Conservation (phyloP, 2,888 invertebrate genomes). For the Perithous albicinctus region DNA sequence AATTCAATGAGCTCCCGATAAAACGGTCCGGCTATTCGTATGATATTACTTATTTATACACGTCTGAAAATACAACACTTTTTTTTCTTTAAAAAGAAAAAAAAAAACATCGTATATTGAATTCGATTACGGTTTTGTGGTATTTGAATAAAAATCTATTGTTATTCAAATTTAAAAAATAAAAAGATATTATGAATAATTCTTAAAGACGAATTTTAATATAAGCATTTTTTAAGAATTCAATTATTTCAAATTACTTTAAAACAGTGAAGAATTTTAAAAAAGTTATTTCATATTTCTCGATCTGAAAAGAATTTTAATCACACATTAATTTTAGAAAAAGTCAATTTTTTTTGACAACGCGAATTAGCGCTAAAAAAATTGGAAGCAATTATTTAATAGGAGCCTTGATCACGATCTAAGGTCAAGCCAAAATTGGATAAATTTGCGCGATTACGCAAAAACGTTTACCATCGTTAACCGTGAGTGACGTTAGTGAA, state of each 20-base stretch:
- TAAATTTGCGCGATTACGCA: conserved; percentile 40
- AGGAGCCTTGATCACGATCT: conserved; percentile 23
- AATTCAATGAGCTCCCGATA: conserved; percentile 54
- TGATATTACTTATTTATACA: background rate
- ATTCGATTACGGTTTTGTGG: background rate
- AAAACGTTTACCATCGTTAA: conserved; percentile 29
- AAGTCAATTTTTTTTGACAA: background rate
- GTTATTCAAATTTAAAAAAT: no score
- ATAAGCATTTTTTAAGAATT: background rate
- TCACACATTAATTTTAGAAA: no score
- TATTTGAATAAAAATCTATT: background rate
- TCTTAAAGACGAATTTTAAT: background rate
- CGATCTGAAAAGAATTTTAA: no score
- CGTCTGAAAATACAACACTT: background rate
- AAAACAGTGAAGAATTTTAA: background rate
- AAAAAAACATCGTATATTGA: background rate
- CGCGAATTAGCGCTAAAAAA: background rate
- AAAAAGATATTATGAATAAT: background rate
- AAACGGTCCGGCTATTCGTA: background rate
- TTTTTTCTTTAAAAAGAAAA: background rate
- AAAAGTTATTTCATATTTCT: no score
- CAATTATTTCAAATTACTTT: background rate
- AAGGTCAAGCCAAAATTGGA: conserved; percentile 56
- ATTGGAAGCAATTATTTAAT: conserved; percentile 17
- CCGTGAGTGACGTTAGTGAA: background rate